Percentiles rank a stretch among this genome's conserved stretches.
Conservation (phyloP, 2,888 invertebrate species). For the Gisinianus flammeolus region DNA sequence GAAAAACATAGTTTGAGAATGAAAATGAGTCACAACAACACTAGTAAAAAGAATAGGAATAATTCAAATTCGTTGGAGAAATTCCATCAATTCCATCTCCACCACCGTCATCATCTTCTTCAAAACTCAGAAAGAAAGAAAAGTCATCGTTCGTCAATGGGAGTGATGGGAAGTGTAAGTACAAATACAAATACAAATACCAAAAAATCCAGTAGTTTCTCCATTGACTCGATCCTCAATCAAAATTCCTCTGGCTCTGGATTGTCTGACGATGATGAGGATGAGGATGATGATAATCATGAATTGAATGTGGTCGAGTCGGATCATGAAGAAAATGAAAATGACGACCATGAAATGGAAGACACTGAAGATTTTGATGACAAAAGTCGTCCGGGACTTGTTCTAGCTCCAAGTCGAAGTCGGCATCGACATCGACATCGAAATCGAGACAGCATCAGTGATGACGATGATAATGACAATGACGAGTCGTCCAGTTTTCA, state of each 20-base stretch:
- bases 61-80: background rate
- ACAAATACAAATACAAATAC: conserved; percentile 10
- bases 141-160: background rate
- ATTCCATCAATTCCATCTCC: background rate
- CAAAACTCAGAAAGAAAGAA: no score
- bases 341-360: conserved; percentile 31
- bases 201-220: conserved; percentile 40
- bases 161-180: conserved; percentile 13
- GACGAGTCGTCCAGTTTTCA: conserved; percentile 6
- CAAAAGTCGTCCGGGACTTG: background rate
- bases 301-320: conserved; percentile 34
- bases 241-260: background rate
- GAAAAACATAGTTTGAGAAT: no score
- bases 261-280: conserved; percentile 1
- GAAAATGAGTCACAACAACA: background rate
- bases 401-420: background rate
- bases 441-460: background rate
- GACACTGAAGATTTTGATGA: conserved; percentile 1
- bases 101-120: background rate
- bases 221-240: conserved; percentile 52
- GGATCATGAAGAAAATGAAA: conserved; percentile 42
- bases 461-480: conserved; percentile 6
- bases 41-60: background rate
- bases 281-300: conserved; percentile 23
- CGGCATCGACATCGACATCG: background rate